These are phyloP conservation scores for Dasyornis broadbenti DNA, from an alignment of 2,113 vertebrate species.

Conservation along the genomic window DNA sequence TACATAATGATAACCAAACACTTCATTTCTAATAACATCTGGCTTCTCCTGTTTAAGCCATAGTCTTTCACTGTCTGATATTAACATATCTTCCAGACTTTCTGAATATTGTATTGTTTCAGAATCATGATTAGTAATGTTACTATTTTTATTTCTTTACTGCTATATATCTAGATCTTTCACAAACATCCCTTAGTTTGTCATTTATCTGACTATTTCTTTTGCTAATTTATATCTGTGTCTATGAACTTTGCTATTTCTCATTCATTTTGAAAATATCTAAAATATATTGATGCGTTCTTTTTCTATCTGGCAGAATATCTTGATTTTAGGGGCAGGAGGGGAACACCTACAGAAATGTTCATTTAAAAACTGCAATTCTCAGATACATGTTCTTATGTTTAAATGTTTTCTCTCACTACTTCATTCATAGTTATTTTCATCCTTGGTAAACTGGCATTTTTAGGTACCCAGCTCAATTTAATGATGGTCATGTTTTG, in stretches of 20 bases:
- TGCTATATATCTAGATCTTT: not conserved
- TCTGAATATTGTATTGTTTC: not conserved
- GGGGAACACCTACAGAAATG: not conserved
- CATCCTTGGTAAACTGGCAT: not conserved
- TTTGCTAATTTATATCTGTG: not conserved
- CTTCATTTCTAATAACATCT: not conserved
- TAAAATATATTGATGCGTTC: not conserved
- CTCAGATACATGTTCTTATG: not conserved
- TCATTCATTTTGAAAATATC: not conserved
- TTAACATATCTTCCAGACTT: not conserved
- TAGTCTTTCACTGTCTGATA: not conserved
- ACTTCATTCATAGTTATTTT: not conserved
- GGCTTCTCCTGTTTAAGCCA: not conserved
- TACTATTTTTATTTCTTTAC: not conserved
- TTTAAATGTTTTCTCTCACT: not conserved
- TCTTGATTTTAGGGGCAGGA: not conserved
- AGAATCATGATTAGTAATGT: not conserved
- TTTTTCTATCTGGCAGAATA: not conserved
- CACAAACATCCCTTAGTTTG: not conserved
- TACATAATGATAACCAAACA: not conserved
- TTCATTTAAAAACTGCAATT: not conserved
- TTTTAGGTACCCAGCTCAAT: not conserved
- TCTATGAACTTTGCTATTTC: not conserved
- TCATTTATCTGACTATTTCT: not conserved
- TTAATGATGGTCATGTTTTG: not conserved